Percentiles rank a stretch among this genome's conserved stretches.
These are phyloP conservation scores for Galeopterus variegatus DNA, from an alignment of 2,113 vertebrate genomes.

Conservation along the genomic window DNA sequence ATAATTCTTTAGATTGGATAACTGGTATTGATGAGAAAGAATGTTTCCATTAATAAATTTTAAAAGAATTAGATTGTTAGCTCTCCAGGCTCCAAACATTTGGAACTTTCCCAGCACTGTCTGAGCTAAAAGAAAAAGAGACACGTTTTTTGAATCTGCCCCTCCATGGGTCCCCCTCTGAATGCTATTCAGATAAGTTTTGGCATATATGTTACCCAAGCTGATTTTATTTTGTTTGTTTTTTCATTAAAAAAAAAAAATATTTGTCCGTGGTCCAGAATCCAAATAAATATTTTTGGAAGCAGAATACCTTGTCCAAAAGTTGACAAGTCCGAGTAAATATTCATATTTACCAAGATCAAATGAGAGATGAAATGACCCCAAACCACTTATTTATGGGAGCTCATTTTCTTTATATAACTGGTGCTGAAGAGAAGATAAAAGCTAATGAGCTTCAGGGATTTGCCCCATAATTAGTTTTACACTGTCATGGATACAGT, in stretches of 20 bases:
- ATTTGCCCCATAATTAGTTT: constrained; percentile 5
- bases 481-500: background rate
- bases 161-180: constrained; percentile 58
- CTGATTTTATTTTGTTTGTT: constrained; percentile 67
- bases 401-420: constrained; percentile 48
- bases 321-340: constrained; percentile 77
- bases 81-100: background rate
- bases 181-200: constrained; percentile 71
- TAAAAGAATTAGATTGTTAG: constrained; percentile 51
- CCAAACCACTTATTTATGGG: constrained; percentile 31
- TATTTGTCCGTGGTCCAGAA: constrained; percentile 72
- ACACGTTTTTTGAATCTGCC: constrained; percentile 75
- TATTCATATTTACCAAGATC: constrained; percentile 69
- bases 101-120: constrained; percentile 37
- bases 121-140: constrained; percentile 66
- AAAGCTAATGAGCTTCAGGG: background rate
- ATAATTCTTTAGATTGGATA: background rate
- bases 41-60: constrained; percentile 45
- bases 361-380: constrained; percentile 15
- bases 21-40: constrained; percentile 42
- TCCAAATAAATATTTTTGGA: constrained; percentile 83
- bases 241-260: background rate
- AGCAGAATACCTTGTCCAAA: constrained; percentile 79
- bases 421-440: background rate
- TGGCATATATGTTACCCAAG: constrained; percentile 70